Conservation (phyloP, 2,797 vertebrate species). For the Erethizon dorsatum region DNA sequence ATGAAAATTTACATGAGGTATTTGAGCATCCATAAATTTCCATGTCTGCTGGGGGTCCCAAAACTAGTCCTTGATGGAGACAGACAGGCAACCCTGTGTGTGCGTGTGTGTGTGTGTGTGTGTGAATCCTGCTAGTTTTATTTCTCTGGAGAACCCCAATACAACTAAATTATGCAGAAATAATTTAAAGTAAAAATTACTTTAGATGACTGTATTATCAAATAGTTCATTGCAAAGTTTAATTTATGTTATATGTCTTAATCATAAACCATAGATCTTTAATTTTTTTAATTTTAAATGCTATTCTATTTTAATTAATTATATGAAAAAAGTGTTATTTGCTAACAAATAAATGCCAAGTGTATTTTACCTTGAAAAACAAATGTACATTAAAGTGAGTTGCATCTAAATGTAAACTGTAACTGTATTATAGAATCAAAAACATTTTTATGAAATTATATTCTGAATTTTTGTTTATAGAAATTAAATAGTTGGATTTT, state of each 20-base stretch:
- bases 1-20: not conserved
- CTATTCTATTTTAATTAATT: conserved; percentile 43
- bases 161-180: not conserved
- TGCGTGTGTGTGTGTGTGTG: not conserved
- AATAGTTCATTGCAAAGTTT: not conserved
- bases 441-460: conserved; percentile 19
- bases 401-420: not conserved
- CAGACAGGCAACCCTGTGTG: not conserved
- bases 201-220: not conserved
- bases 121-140: not conserved
- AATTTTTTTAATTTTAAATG: conserved; percentile 59
- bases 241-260: not conserved
- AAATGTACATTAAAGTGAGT: conserved; percentile 51
- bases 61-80: not conserved
- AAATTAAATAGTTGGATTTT: conserved; percentile 11
- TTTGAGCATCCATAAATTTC: conserved; percentile 9
- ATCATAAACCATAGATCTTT: conserved; percentile 21
- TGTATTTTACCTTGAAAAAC: conserved; percentile 8
- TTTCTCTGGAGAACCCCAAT: not conserved
- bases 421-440: conserved; percentile 44
- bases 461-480: conserved; percentile 39
- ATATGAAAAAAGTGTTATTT: conserved; percentile 30
- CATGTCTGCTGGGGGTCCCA: not conserved
- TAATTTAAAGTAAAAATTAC: conserved; percentile 64
- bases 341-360: not conserved